phyloP scores from a whole-genome alignment of 2,113 vertebrate species.

The Laticauda colubrina region DNA sequence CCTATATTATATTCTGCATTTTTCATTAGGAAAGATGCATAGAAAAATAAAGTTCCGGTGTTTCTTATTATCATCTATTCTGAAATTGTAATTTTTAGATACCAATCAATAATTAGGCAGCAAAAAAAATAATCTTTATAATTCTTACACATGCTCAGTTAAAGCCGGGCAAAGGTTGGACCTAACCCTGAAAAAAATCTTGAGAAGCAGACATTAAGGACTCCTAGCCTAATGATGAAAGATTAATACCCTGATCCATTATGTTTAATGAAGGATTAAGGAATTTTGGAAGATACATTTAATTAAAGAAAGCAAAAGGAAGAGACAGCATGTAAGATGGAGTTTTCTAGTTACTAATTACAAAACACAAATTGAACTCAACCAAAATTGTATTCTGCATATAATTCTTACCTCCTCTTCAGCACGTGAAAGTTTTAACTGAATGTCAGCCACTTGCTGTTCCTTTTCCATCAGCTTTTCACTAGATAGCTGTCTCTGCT shows the following conservation, averaged over 20 bases:
- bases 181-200: neutral
- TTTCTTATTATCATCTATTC: neutral
- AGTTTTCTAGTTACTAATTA: neutral
- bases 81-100: neutral
- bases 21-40: slow-evolving; percentile 34
- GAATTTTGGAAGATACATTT: neutral
- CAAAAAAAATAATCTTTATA: slow-evolving; percentile 48
- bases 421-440: slow-evolving; percentile 89
- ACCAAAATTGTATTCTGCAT: neutral
- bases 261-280: neutral
- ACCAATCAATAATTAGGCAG: neutral
- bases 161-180: neutral
- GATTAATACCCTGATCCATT: neutral
- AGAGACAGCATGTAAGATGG: neutral
- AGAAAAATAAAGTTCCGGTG: slow-evolving; percentile 1
- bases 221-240: neutral
- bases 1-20: neutral
- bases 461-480: slow-evolving; percentile 96
- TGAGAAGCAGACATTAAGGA: neutral
- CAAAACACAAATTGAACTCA: neutral
- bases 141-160: neutral
- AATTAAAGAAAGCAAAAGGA: neutral
- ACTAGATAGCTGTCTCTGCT: slow-evolving; percentile 94
- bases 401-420: slow-evolving; percentile 85
- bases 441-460: slow-evolving; percentile 91